These are phyloP conservation scores for Hoplodrina blanda DNA, from an alignment of 2,888 invertebrate species.

Conservation along the genomic window DNA sequence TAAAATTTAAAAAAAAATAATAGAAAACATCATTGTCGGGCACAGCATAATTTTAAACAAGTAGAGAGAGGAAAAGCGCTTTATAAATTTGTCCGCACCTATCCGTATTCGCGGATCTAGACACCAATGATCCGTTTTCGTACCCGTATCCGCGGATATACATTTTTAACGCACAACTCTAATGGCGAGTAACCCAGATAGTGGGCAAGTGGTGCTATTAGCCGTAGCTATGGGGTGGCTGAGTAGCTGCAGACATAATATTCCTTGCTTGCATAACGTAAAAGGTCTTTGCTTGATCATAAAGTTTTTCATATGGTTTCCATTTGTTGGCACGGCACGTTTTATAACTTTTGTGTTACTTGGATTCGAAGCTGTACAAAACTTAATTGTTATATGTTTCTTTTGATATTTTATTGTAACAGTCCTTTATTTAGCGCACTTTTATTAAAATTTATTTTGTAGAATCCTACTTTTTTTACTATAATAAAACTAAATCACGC, in stretches of 20 bases:
- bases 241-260: constrained; percentile 68
- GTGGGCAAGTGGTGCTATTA: constrained; percentile 34
- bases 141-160: too few relatives aligned
- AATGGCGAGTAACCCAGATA: constrained; percentile 13
- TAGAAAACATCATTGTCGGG: too few relatives aligned
- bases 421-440: neutral
- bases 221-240: constrained; percentile 30
- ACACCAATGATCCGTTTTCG: too few relatives aligned
- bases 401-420: neutral
- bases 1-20: too few relatives aligned
- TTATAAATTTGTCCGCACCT: too few relatives aligned
- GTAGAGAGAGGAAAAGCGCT: too few relatives aligned
- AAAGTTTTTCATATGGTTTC: constrained; percentile 61
- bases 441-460: neutral
- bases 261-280: constrained; percentile 70
- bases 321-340: constrained; percentile 63
- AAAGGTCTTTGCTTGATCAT: constrained; percentile 71
- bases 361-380: neutral
- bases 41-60: too few relatives aligned
- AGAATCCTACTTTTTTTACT: too few relatives aligned
- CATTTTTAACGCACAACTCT: neutral
- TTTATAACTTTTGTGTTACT: constrained; percentile 1
- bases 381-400: constrained; percentile 11
- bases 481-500: too few relatives aligned
- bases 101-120: too few relatives aligned